Evolutionary conservation across 2,113 vertebrate genomes (phyloP).

Genomic region (Microtus richardsoni): DNA sequence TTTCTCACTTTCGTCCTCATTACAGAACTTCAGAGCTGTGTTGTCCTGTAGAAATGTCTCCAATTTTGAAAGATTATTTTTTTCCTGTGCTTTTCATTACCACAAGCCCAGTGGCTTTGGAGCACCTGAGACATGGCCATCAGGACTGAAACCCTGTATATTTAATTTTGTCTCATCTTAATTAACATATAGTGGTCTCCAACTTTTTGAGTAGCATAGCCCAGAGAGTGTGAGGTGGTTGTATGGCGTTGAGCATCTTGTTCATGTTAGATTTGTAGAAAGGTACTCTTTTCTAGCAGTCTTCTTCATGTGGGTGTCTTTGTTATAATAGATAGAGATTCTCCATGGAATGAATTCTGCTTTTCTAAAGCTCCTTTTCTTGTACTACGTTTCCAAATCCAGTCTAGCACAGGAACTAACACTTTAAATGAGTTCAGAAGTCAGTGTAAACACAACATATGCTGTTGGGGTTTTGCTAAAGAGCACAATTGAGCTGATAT

Average conservation of each 20-base stretch:
- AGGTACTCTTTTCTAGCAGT: background rate
- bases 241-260: background rate
- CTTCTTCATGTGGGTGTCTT: background rate
- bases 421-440: constrained; percentile 55
- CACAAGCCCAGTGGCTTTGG: background rate
- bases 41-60: background rate
- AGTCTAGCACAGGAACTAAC: background rate
- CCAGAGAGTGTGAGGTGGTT: background rate
- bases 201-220: background rate
- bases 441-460: constrained; percentile 73
- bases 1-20: background rate
- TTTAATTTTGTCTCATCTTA: constrained; percentile 46
- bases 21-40: background rate
- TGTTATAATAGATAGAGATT: background rate
- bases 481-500: constrained; percentile 63
- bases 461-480: constrained; percentile 70
- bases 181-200: background rate
- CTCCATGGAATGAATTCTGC: background rate
- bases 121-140: background rate
- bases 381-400: constrained; percentile 10
- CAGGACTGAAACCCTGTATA: background rate
- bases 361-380: background rate
- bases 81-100: background rate
- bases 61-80: background rate
- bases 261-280: constrained; percentile 17